Conservation (phyloP, 2,888 invertebrate genomes). For the Crocallis elinguaria region DNA sequence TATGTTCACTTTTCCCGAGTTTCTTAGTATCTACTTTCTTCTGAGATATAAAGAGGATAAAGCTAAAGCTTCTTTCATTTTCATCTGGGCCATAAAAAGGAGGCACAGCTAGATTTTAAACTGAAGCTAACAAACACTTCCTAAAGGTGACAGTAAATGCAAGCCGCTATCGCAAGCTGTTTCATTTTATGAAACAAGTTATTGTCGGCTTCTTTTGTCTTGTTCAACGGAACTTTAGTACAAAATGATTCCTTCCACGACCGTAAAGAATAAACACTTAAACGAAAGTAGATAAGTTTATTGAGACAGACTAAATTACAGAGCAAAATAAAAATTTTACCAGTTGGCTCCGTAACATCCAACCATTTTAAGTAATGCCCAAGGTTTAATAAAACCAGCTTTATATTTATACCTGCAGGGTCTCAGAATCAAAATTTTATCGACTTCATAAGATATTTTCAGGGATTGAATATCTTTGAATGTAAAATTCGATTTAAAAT, state of each 20-base stretch:
- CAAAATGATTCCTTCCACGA: slow-evolving; percentile 13
- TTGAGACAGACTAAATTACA: slow-evolving; percentile 6
- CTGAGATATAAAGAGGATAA: background rate
- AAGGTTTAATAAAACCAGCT: slow-evolving; percentile 35
- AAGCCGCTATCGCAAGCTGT: slow-evolving; percentile 3
- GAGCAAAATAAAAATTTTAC: slow-evolving; percentile 28
- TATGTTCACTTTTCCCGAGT: slow-evolving; percentile 14
- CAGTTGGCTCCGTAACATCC: slow-evolving; percentile 27
- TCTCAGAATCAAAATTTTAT: slow-evolving; percentile 37
- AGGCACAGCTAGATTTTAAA: too few species aligned
- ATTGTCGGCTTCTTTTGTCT: slow-evolving; percentile 13
- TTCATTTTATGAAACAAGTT: slow-evolving; percentile 17
- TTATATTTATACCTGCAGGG: slow-evolving; percentile 35
- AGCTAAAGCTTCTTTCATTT: slow-evolving; percentile 12
- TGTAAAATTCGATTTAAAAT: slow-evolving; percentile 58
- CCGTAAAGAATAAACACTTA: slow-evolving; percentile 21
- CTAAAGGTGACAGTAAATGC: slow-evolving; percentile 10
- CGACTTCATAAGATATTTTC: slow-evolving; percentile 43
- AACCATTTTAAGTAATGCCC: slow-evolving; percentile 29
- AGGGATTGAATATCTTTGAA: slow-evolving; percentile 45
- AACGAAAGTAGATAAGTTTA: slow-evolving; percentile 25
- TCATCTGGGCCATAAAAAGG: too few species aligned
- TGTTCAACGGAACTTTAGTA: slow-evolving; percentile 8
- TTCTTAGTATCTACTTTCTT: slow-evolving; percentile 7
- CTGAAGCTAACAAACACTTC: slow-evolving; percentile 8